Conservation (phyloP, 2,797 vertebrate genomes). For the Enteromius treurensis region DNA sequence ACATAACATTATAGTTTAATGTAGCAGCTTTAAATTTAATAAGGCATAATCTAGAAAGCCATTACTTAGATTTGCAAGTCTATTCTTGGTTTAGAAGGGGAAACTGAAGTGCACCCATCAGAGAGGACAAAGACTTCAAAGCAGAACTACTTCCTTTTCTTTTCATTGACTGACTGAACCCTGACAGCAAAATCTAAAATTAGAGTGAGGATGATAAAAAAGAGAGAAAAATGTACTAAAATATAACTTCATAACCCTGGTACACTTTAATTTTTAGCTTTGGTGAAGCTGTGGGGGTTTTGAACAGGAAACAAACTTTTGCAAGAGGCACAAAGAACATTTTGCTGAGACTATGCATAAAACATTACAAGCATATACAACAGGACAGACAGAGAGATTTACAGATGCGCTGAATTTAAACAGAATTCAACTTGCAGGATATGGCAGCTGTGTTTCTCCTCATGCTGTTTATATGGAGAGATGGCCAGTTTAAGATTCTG, state of each 20-base stretch:
- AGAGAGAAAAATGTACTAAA: neutral
- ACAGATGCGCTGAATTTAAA: slow-evolving; percentile 26
- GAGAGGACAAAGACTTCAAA: neutral
- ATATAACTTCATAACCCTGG: neutral
- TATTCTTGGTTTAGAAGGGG: slow-evolving; percentile 33
- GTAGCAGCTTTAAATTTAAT: slow-evolving; percentile 10
- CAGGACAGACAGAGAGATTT: slow-evolving; percentile 42
- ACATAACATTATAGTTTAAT: slow-evolving; percentile 40
- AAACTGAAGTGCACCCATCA: slow-evolving; percentile 11
- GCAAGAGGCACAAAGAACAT: slow-evolving; percentile 7
- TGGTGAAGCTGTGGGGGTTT: neutral
- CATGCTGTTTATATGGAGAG: slow-evolving; percentile 20
- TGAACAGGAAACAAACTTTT: slow-evolving; percentile 1
- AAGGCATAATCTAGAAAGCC: slow-evolving; percentile 23
- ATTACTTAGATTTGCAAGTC: slow-evolving; percentile 36
- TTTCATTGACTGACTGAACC: neutral
- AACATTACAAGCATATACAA: slow-evolving; percentile 43
- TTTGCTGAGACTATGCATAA: slow-evolving; percentile 38
- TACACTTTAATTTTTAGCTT: neutral
- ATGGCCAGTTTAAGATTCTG: neutral
- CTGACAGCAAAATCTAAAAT: slow-evolving; percentile 28
- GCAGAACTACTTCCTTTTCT: neutral
- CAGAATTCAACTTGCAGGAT: slow-evolving; percentile 30
- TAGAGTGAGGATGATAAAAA: neutral
- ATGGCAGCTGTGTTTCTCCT: neutral